phyloP scores from a whole-genome alignment of 2,888 invertebrate genomes.

The Caenorhabditis sp. region DNA sequence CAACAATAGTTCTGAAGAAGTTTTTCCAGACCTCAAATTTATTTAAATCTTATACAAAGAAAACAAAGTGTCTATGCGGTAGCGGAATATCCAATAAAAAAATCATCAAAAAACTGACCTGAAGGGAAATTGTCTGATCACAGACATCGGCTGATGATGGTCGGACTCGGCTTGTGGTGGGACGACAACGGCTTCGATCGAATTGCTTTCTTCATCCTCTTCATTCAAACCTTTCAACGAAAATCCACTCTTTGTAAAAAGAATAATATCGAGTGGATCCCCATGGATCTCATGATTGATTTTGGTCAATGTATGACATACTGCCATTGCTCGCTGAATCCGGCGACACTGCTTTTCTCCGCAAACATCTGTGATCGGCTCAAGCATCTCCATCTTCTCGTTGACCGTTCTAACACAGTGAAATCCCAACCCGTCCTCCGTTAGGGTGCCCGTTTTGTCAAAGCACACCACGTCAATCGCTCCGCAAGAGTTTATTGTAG shows the following conservation, averaged over 20 bases:
- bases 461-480: constrained; percentile 74
- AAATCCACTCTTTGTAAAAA: constrained; percentile 70
- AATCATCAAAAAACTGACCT: constrained; percentile 48
- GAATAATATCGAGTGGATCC: constrained; percentile 75
- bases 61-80: too few relatives aligned
- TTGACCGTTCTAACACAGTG: constrained; percentile 51
- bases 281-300: constrained; percentile 76
- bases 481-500: constrained; percentile 74
- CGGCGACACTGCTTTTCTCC: constrained; percentile 49
- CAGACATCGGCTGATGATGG: constrained; percentile 70
- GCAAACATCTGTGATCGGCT: constrained; percentile 23
- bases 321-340: constrained; percentile 63
- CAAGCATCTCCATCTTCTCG: not conserved
- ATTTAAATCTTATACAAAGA: too few relatives aligned
- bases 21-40: too few relatives aligned
- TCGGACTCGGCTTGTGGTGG: constrained; percentile 35
- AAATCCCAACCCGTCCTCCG: constrained; percentile 71
- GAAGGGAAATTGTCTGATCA: constrained; percentile 75
- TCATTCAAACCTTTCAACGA: constrained; percentile 71
- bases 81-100: too few relatives aligned
- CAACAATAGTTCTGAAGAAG: too few relatives aligned
- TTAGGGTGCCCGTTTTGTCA: constrained; percentile 74
- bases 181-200: constrained; percentile 72
- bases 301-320: constrained; percentile 63
- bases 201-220: constrained; percentile 6